Conservation (phyloP, 2,113 vertebrate species). For the Engystomops pustulosus region DNA sequence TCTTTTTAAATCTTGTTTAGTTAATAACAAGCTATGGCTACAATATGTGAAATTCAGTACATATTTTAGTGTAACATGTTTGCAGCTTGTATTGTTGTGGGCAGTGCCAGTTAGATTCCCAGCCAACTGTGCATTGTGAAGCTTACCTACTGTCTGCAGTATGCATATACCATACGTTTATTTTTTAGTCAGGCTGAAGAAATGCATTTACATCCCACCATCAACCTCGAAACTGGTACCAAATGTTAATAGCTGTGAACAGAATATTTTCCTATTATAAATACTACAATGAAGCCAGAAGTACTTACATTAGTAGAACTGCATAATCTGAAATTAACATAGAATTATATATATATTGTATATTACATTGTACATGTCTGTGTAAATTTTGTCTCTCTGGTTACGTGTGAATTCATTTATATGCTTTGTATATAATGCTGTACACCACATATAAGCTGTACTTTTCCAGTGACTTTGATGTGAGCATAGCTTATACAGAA, state of each 20-base stretch:
- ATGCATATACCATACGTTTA: neutral
- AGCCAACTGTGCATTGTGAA: neutral
- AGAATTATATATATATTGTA: constrained; percentile 70
- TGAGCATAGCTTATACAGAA: constrained; percentile 54
- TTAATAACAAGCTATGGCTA: neutral
- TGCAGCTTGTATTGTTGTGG: neutral
- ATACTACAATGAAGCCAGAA: neutral
- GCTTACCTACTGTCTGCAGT: neutral
- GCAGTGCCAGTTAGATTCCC: neutral
- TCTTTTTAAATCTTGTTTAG: neutral
- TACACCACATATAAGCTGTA: constrained; percentile 83
- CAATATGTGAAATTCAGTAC: neutral
- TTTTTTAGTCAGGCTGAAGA: neutral
- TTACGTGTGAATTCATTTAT: constrained; percentile 81
- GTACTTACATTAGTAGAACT: neutral
- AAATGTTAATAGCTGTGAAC: constrained; percentile 12
- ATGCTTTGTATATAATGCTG: constrained; percentile 81
- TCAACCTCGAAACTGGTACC: constrained; percentile 10
- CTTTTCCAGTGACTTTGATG: constrained; percentile 72
- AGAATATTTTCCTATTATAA: constrained; percentile 35
- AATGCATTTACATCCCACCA: neutral
- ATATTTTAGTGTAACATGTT: neutral
- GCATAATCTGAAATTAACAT: constrained; percentile 56
- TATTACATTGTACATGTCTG: constrained; percentile 90
- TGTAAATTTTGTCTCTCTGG: constrained; percentile 90